phyloP scores from a whole-genome alignment of 2,888 invertebrate genomes.

The Crepidodera aurea region DNA sequence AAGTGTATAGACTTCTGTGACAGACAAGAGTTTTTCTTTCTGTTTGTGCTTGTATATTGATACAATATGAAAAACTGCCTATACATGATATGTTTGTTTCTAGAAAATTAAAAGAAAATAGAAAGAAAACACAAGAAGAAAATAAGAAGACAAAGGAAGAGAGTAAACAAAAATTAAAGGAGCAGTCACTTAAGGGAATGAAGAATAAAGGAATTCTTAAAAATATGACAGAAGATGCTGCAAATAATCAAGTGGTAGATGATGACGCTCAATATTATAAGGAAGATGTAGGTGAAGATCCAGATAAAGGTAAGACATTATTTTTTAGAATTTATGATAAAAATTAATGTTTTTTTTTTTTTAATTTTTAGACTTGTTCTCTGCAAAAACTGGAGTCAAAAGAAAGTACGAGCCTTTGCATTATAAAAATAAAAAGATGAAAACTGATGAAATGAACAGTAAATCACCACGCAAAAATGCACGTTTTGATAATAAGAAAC shows the following conservation, averaged over 20 bases:
- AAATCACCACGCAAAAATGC: not conserved
- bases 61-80: too few relatives aligned
- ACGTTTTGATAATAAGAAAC: constrained; percentile 10
- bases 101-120: constrained; percentile 79
- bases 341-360: constrained; percentile 15
- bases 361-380: constrained; percentile 50
- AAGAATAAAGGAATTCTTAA: constrained; percentile 62
- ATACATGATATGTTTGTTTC: too few relatives aligned
- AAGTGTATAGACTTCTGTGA: too few relatives aligned
- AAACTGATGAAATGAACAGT: constrained; percentile 35
- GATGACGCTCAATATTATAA: constrained; percentile 86
- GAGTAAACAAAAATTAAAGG: constrained; percentile 70
- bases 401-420: constrained; percentile 33
- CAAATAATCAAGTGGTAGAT: constrained; percentile 61
- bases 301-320: constrained; percentile 75
- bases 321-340: not conserved
- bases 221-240: constrained; percentile 64
- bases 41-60: too few relatives aligned
- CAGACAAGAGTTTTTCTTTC: too few relatives aligned
- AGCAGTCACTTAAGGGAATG: constrained; percentile 75
- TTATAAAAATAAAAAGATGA: constrained; percentile 50
- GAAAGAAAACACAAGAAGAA: constrained; percentile 77
- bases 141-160: constrained; percentile 75
- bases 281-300: constrained; percentile 88
- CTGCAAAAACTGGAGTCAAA: constrained; percentile 40